A percentile compares a stretch with the other conserved stretches of the same genome.
These are phyloP conservation scores for Rutpela maculata DNA, from an alignment of 2,888 invertebrate genomes.

Conservation along the genomic window DNA sequence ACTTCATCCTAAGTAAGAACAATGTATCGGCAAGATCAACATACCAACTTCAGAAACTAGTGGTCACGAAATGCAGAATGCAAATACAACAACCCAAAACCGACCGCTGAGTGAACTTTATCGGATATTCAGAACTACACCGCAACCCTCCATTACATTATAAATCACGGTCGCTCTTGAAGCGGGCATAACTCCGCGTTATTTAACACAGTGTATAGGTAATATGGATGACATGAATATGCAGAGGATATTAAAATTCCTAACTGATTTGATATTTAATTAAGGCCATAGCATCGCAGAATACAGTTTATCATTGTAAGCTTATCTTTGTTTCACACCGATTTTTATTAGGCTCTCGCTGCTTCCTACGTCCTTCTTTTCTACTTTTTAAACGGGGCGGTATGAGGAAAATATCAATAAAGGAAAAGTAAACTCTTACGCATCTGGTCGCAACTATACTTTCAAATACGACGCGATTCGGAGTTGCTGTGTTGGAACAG, in stretches of 20 bases:
- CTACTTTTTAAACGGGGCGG: background rate
- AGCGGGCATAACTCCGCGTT: conserved; percentile 41
- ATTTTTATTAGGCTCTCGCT: conserved; percentile 26
- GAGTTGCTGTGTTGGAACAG: background rate
- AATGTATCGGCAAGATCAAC: conserved; percentile 41
- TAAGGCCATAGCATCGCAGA: conserved; percentile 38
- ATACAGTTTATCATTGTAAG: conserved; percentile 34
- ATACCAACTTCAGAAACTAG: conserved; percentile 37
- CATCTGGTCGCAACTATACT: background rate
- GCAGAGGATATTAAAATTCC: conserved; percentile 61
- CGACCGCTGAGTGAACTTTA: conserved; percentile 29
- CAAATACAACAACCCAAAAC: conserved; percentile 39
- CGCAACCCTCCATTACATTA: conserved; percentile 32
- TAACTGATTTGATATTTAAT: conserved; percentile 57
- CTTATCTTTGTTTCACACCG: conserved; percentile 33
- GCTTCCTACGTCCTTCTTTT: conserved; percentile 11
- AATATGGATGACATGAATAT: conserved; percentile 58
- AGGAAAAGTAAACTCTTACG: conserved; percentile 21
- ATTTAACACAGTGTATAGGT: conserved; percentile 51
- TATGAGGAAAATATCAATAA: background rate
- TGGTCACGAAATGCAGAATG: conserved; percentile 36
- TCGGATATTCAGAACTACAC: conserved; percentile 21
- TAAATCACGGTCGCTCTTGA: conserved; percentile 28
- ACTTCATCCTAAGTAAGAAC: conserved; percentile 1
- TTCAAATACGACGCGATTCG: background rate